A percentile compares a stretch with the other conserved stretches of the same genome.
These are phyloP conservation scores for Tapirus terrestris DNA, from an alignment of 2,113 vertebrate species.

Conservation along the genomic window DNA sequence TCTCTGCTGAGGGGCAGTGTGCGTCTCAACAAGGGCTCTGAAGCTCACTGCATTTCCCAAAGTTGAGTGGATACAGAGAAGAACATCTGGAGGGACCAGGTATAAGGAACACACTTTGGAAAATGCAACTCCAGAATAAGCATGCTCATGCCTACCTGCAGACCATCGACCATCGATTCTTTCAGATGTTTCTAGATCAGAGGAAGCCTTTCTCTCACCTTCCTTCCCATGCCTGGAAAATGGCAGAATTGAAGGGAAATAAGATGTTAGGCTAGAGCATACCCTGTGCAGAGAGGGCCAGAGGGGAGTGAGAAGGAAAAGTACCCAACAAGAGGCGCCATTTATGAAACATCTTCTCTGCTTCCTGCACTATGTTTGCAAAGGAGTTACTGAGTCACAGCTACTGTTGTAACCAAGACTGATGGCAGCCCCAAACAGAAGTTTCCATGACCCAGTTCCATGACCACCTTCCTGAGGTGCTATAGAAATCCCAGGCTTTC, in stretches of 20 bases:
- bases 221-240: background rate
- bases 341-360: background rate
- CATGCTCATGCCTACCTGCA: background rate
- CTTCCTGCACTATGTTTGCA: background rate
- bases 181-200: background rate
- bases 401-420: background rate
- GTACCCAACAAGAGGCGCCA: too few relatives aligned
- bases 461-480: background rate
- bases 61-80: background rate
- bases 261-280: background rate
- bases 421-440: background rate
- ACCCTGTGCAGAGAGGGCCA: background rate
- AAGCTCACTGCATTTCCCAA: background rate
- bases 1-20: too few relatives aligned
- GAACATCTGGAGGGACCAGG: background rate
- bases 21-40: accelerated
- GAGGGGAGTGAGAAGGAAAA: background rate
- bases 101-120: background rate
- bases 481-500: background rate
- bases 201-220: background rate
- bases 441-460: background rate
- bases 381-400: background rate
- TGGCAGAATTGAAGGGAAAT: background rate
- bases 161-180: background rate
- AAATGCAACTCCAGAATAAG: background rate